A percentile compares a stretch with the other conserved stretches of the same genome.
These are phyloP conservation scores for Mormyrops attenuatus DNA, from an alignment of 2,797 vertebrate genomes.

Conservation along the genomic window DNA sequence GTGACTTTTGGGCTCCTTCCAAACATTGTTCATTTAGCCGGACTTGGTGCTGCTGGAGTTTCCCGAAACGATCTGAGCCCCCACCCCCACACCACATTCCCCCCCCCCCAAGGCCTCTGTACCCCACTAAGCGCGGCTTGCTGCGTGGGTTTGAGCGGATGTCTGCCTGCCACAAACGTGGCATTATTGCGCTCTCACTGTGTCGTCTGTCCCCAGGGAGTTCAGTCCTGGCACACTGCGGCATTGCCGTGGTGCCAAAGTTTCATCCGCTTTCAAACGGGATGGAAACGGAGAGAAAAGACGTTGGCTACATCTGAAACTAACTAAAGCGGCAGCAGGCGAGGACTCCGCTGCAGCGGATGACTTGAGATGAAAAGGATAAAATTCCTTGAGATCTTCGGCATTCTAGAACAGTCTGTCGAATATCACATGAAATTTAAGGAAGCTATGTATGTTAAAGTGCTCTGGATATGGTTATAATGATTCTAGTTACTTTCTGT, in stretches of 20 bases:
- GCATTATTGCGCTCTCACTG: slow-evolving; percentile 7
- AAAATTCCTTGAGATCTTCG: background rate
- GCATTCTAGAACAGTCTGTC: background rate
- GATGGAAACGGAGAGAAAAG: background rate
- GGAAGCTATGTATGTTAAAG: background rate
- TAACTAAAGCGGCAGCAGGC: background rate
- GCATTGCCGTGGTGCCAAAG: background rate
- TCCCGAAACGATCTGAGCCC: slow-evolving; percentile 4
- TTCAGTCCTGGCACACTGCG: background rate
- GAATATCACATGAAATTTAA: background rate
- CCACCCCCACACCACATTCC: background rate
- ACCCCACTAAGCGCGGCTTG: background rate
- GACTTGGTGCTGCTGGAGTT: slow-evolving; percentile 14
- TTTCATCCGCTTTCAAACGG: slow-evolving; percentile 1
- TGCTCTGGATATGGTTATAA: background rate
- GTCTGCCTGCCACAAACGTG: slow-evolving; percentile 14
- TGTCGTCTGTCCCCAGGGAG: background rate
- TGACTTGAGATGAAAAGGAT: background rate
- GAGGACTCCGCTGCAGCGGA: background rate
- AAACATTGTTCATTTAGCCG: slow-evolving; percentile 28
- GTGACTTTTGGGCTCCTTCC: slow-evolving; percentile 29
- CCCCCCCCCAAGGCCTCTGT: background rate
- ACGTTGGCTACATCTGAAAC: background rate
- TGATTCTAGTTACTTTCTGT: background rate
- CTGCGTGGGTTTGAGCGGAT: slow-evolving; percentile 11